Base-by-base conservation (phyloP, 2,797 vertebrate species). In the Urosaurus nigricauda region DNA sequence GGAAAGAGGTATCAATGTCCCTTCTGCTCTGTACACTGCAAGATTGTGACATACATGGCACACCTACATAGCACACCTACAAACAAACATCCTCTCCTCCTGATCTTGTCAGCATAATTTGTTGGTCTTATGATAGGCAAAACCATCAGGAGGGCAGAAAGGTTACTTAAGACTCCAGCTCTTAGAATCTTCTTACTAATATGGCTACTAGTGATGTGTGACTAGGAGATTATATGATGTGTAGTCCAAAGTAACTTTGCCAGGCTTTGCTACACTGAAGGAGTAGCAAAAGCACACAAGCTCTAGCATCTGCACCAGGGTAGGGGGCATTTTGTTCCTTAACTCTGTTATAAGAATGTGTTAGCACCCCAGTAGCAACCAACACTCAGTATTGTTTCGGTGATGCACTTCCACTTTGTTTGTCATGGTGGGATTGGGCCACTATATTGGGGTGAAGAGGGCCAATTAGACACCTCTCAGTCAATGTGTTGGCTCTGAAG, bases 31-130 rank as follows among this genome's bases (percentile, higher is more conserved):
- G 70, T 82, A 78, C 26, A 71, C 1, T 0, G 73, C 83, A 89
- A 68, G 90, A 80, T 79, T 47, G 71, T 11, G 13, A 56, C 35
- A 89, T 85, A 86, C 35, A 84, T n/a, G 58, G 74, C 13, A 13
- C 51, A 85, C 65, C 58, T 90, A 60, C n/a, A n/a, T n/a, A n/a
- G n/a, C n/a, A n/a, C n/a, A n/a, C n/a, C n/a, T n/a, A n/a, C 47
- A 86, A 13, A 16, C 71, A 24, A 89, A 78, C 4, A 77, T 53
- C 11, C 19, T 75, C 35, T 56, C 29, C 88, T 86, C 47, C 51
- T 53, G 24, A 90, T 84, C 93, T 85, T 47, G 47, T 82, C 47
- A 73, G 19, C 77, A 53, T 83, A 83, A 79, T 13, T 81, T 88
- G 71, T 79, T 74, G 6, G 37, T 35, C 43, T 86, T 87, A 93